Percentiles rank a stretch among this genome's conserved stretches.
These are phyloP conservation scores for Sciurus carolinensis DNA, from an alignment of 2,797 vertebrate species.

Conservation along the genomic window DNA sequence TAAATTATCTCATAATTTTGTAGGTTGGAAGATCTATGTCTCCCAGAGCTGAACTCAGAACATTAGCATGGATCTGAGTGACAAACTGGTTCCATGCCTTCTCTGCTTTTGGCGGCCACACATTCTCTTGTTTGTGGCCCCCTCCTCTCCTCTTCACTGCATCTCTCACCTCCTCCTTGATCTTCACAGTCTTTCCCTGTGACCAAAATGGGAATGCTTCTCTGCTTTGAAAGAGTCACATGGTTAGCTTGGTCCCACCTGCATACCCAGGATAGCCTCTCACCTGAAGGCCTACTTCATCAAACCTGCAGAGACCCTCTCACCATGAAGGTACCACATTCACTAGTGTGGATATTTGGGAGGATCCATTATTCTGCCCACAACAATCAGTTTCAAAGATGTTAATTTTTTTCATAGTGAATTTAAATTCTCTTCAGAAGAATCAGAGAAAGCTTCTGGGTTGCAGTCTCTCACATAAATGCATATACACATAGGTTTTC, in stretches of 20 bases:
- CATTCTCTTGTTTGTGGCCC: no score
- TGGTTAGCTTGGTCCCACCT: accelerated
- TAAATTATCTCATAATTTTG: background rate
- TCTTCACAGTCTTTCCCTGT: background rate
- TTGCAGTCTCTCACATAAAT: background rate
- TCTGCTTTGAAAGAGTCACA: no score
- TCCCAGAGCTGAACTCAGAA: background rate
- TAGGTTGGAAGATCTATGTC: background rate
- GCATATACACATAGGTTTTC: background rate
- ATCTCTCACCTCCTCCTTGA: background rate
- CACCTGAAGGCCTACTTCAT: background rate
- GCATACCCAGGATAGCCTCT: accelerated
- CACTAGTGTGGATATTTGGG: background rate
- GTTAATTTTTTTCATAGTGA: background rate
- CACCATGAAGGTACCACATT: background rate
- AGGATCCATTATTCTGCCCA: background rate
- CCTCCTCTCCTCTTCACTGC: background rate
- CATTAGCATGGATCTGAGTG: background rate
- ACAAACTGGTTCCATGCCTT: background rate
- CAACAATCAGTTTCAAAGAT: background rate
- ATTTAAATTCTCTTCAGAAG: background rate
- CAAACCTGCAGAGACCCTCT: background rate
- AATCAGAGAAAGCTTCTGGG: background rate
- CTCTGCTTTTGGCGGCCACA: background rate
- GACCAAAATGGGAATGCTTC: background rate